phyloP scores from a whole-genome alignment of 2,113 vertebrate species.

The Tachysurus vachellii region DNA sequence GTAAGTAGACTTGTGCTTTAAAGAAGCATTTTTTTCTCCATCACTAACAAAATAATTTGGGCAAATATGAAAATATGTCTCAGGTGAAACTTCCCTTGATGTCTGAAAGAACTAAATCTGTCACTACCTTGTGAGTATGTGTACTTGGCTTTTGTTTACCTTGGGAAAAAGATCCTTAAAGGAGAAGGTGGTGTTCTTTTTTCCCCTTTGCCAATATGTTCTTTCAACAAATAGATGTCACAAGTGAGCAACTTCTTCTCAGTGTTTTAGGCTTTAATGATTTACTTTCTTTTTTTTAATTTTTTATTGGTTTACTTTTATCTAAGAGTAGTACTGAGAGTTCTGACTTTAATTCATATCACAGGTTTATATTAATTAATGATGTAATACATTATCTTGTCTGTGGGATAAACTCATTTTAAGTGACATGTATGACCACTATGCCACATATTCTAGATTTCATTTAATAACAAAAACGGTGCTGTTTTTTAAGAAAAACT shows the following conservation, averaged over 20 bases:
- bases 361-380: not conserved
- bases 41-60: not conserved
- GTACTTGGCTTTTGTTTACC: not conserved
- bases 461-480: not conserved
- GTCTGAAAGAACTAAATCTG: conserved; percentile 6
- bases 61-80: not conserved
- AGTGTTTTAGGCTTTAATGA: not conserved
- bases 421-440: not conserved
- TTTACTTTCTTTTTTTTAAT: not conserved
- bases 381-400: not conserved
- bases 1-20: conserved; percentile 1
- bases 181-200: not conserved
- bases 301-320: not conserved
- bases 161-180: not conserved
- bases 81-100: not conserved
- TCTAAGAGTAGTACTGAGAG: not conserved
- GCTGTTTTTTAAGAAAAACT: not conserved
- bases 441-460: not conserved
- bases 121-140: conserved; percentile 1
- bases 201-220: not conserved
- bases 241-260: not conserved
- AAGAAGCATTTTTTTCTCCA: not conserved
- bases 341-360: not conserved
- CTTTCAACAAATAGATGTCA: not conserved
- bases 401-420: not conserved